Evolutionary conservation across 2,888 invertebrate genomes (phyloP).

Genomic region (Congeria kusceri): DNA sequence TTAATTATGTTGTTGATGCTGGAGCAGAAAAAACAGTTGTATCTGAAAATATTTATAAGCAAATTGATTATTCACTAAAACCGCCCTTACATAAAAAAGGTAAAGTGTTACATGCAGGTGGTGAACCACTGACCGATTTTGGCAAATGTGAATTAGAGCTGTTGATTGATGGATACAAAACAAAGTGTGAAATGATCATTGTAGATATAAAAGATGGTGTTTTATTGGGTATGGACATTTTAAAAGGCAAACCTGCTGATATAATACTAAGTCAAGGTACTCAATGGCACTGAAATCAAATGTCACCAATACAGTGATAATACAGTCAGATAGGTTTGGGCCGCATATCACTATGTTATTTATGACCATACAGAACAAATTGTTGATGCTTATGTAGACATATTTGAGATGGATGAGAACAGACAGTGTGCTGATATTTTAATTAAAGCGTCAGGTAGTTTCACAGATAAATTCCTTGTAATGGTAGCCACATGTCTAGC

Average conservation of each 20-base stretch:
- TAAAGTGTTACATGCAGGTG: slow-evolving; percentile 29
- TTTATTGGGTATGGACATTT: slow-evolving; percentile 33
- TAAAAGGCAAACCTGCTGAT: slow-evolving; percentile 32
- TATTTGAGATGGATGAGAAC: slow-evolving; percentile 26
- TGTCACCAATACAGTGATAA: slow-evolving; percentile 11
- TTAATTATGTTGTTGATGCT: slow-evolving; percentile 31
- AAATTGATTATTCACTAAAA: slow-evolving; percentile 10
- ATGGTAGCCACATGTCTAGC: slow-evolving; percentile 46
- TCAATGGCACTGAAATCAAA: slow-evolving; percentile 28
- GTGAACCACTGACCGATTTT: slow-evolving; percentile 11
- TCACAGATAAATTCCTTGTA: slow-evolving; percentile 42
- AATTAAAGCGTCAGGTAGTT: slow-evolving; percentile 41
- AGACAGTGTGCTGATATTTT: slow-evolving; percentile 4
- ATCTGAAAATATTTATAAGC: slow-evolving; percentile 16
- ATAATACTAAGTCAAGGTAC: slow-evolving; percentile 26
- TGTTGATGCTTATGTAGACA: slow-evolving; percentile 47
- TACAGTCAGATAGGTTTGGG: neutral
- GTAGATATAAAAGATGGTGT: slow-evolving; percentile 24
- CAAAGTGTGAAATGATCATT: slow-evolving; percentile 18
- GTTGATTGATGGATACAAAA: neutral
- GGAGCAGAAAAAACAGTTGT: slow-evolving; percentile 20
- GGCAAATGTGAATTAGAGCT: slow-evolving; percentile 22
- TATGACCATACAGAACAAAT: slow-evolving; percentile 40
- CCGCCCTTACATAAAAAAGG: slow-evolving; percentile 21
- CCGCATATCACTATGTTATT: slow-evolving; percentile 32